Evolutionary conservation across 35 echinoderm and acorn worm species (phyloP).

Genomic region (Apostichopus parvimensis): DNA sequence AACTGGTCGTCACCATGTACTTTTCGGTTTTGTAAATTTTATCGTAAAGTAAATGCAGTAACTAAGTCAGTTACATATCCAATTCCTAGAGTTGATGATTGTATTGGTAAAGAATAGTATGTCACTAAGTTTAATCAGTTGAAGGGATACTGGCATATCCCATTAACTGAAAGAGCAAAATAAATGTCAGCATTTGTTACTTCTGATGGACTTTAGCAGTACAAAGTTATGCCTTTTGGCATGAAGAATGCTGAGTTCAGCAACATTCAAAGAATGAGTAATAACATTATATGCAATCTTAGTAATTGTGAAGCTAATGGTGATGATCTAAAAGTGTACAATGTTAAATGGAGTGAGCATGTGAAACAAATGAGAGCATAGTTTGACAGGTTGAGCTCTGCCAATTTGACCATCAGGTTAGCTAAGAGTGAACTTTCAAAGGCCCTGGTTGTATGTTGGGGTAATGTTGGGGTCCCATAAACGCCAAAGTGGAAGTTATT

Average conservation of each 20-base stretch:
- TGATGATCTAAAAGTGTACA: slow-evolving; percentile 66
- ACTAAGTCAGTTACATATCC: slow-evolving; percentile 55
- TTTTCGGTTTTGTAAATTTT: slow-evolving; percentile 71
- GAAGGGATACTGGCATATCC: slow-evolving; percentile 52
- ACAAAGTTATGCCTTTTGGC: slow-evolving; percentile 73
- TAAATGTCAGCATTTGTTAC: slow-evolving; percentile 66
- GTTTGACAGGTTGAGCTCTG: slow-evolving; percentile 53
- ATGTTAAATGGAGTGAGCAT: slow-evolving; percentile 58
- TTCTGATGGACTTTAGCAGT: slow-evolving; percentile 46
- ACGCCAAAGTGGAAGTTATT: slow-evolving; percentile 5
- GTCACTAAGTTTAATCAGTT: slow-evolving; percentile 30
- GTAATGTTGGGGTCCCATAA: slow-evolving; percentile 58
- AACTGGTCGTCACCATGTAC: slow-evolving; percentile 59
- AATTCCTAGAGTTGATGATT: slow-evolving; percentile 30
- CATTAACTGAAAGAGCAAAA: slow-evolving; percentile 44
- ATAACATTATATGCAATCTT: slow-evolving; percentile 8
- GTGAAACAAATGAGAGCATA: not conserved
- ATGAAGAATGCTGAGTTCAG: slow-evolving; percentile 75
- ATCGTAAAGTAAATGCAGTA: slow-evolving; percentile 60
- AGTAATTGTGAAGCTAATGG: slow-evolving; percentile 56
- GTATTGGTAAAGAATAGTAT: slow-evolving; percentile 27
- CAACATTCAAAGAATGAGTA: slow-evolving; percentile 78
- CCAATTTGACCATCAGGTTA: slow-evolving; percentile 63
- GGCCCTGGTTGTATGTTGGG: slow-evolving; percentile 56
- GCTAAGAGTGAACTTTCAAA: slow-evolving; percentile 54